phyloP scores from a whole-genome alignment of 2,113 vertebrate genomes.

The Chamaetylas fuelleborni region DNA sequence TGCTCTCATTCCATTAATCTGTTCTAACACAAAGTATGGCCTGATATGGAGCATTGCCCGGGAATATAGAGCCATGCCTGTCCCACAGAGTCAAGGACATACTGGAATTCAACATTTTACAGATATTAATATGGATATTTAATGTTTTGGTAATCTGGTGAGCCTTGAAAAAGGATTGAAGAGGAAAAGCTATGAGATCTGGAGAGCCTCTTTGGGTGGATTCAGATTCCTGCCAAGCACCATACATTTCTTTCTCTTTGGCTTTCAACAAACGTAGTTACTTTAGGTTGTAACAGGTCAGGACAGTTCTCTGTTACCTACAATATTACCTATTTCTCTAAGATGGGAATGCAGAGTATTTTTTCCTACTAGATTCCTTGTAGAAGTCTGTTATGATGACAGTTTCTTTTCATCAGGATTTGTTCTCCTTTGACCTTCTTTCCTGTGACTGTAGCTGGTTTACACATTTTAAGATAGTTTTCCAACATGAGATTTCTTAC shows the following conservation, averaged over 20 bases:
- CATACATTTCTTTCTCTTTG: neutral
- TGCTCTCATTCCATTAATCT: neutral
- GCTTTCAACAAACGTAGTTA: neutral
- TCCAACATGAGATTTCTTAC: neutral
- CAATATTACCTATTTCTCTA: neutral
- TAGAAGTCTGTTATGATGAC: neutral
- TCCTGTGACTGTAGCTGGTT: neutral
- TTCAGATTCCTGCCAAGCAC: neutral
- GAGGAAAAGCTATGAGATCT: neutral
- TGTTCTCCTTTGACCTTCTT: neutral
- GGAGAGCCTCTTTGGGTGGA: neutral
- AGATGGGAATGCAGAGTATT: neutral
- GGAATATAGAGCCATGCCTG: neutral
- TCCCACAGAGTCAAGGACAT: neutral
- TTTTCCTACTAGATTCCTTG: neutral
- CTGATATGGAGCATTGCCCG: neutral
- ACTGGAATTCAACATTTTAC: neutral
- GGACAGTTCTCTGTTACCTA: neutral
- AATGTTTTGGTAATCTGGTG: neutral
- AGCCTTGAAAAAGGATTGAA: neutral
- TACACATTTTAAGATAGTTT: neutral
- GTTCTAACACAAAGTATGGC: neutral
- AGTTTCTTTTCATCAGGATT: neutral
- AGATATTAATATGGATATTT: neutral
- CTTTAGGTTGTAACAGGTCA: neutral